phyloP scores from a whole-genome alignment of 1,140 invertebrate genomes.

The Neodiprion pinetum region DNA sequence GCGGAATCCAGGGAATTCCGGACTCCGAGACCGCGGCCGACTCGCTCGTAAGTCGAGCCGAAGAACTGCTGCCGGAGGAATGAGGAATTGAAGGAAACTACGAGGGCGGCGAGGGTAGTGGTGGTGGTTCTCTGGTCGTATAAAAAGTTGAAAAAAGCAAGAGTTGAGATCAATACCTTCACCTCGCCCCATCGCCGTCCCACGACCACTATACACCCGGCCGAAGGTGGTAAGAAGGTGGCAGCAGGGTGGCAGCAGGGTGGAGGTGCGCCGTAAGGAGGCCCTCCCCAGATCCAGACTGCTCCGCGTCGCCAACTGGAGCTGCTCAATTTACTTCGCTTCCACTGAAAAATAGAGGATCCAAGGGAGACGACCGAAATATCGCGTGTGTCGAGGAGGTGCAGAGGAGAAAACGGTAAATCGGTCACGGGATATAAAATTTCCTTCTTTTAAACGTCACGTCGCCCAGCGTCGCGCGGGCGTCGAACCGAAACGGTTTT shows the following conservation, averaged over 20 bases:
- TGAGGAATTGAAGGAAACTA: constrained; percentile 15
- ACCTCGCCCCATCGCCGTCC: constrained; percentile 40
- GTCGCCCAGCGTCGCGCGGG: background rate
- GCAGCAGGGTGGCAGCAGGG: background rate
- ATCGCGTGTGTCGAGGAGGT: background rate
- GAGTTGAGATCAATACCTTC: constrained; percentile 55
- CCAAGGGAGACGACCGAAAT: background rate
- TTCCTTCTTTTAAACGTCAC: background rate
- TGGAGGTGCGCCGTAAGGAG: constrained; percentile 30
- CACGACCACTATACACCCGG: constrained; percentile 10
- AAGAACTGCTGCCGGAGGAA: constrained; percentile 56
- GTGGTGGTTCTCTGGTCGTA: constrained; percentile 40
- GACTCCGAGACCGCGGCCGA: constrained; percentile 11
- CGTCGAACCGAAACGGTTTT: constrained; percentile 1
- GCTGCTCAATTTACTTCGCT: constrained; percentile 4
- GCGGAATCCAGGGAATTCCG: background rate
- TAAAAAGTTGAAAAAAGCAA: constrained; percentile 55
- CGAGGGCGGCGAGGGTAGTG: constrained; percentile 12
- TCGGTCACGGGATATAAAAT: background rate
- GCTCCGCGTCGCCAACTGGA: constrained; percentile 20
- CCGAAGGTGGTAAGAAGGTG: constrained; percentile 1
- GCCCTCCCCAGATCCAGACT: constrained; percentile 37
- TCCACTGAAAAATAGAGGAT: background rate
- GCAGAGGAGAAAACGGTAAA: background rate
- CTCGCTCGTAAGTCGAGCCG: constrained; percentile 54